Evolutionary conservation across 2,888 invertebrate species (phyloP).

Genomic region (Xestia xanthographa): DNA sequence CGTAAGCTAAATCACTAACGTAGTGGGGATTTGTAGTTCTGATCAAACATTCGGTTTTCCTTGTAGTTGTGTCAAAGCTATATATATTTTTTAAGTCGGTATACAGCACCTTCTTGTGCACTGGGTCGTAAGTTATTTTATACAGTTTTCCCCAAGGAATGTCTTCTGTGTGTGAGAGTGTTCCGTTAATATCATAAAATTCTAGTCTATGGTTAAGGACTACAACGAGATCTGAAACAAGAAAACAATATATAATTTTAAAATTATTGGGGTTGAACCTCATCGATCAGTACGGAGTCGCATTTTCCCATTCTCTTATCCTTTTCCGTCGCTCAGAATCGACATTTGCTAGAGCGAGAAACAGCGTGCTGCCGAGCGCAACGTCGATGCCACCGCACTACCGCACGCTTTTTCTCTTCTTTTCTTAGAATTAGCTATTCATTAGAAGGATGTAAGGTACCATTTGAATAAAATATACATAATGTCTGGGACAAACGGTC

Average conservation of each 20-base stretch:
- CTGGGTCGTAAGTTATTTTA: not conserved
- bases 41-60: not conserved
- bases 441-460: too few species aligned
- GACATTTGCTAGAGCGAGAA: too few species aligned
- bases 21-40: not conserved
- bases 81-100: not conserved
- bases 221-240: not conserved
- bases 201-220: not conserved
- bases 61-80: slow-evolving; percentile 1
- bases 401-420: too few species aligned
- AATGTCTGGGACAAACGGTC: too few species aligned
- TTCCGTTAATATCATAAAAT: slow-evolving; percentile 1
- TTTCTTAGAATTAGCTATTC: not conserved
- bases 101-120: not conserved
- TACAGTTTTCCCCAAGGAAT: not conserved
- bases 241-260: not conserved
- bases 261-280: too few species aligned
- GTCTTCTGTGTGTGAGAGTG: not conserved
- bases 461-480: too few species aligned
- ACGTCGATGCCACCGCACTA: too few species aligned
- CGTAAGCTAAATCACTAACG: not conserved
- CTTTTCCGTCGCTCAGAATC: too few species aligned
- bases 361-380: too few species aligned
- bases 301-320: too few species aligned
- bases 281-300: too few species aligned